Evolutionary conservation across 2,888 invertebrate genomes (phyloP), one percentile per base, ranked within the genome.

Genomic region (Pilophorus perplexus): DNA sequence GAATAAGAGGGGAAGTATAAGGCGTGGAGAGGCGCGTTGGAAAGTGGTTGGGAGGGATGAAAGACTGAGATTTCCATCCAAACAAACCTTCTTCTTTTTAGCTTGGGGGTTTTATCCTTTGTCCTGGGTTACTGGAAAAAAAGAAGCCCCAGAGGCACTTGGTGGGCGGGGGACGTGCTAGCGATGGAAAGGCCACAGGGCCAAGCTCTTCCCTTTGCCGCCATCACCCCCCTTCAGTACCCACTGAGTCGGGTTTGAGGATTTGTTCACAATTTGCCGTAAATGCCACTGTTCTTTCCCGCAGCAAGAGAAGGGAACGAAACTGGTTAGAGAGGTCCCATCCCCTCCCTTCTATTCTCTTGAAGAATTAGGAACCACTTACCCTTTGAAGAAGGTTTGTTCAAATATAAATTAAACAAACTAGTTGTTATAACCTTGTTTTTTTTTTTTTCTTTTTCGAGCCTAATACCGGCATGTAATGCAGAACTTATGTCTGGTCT

Each of bases 51-150:
- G 27, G 16, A 27, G 12, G 60, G 60, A 60, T 60, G 46, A 60
- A 60, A 60, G 60, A 46, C 60, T 44, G 60, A 60, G 60, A 60
- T 60, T 60, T 60, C 46, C 60, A 60, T 60, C 60, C 60, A 60
- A 60, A 60, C 60, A 60, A 60, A 60, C 60, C 44, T 8, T 25
- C 25, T 27, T 23, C 16, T 59, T 28, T 60, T 16, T 60, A 46
- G 8, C 60, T 20, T 18, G 38, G 18, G 14, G 60, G 44, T 60
- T 60, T 44, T 44, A 60, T 60, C 60, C 46, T 60, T 60, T 60
- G 60, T 60, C 44, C 60, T 44, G 25, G 10, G 57, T 10, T 27
- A 50, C 57, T n/a, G n/a, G n/a, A n/a, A n/a, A n/a, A n/a, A 23
- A 40, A 37, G 37, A 40, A 12, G 57, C 23, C 22, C 23, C 22